phyloP scores from a whole-genome alignment of 53 echinoderm and acorn worm species.

The Apostichopus leukothele region DNA sequence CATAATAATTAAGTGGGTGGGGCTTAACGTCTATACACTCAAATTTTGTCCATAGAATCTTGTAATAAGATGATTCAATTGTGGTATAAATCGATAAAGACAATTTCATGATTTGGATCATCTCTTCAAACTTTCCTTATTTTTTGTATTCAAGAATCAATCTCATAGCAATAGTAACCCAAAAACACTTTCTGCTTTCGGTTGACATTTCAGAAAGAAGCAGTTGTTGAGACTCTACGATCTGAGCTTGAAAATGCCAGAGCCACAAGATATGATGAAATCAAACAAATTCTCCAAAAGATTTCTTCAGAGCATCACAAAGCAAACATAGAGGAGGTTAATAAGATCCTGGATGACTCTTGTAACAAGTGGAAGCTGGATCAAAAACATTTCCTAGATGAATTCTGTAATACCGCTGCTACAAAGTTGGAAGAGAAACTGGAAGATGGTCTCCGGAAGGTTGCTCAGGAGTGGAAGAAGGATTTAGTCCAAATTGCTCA shows the following conservation, averaged over 20 bases:
- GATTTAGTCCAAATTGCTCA: not conserved
- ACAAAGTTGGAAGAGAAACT: slow-evolving; percentile 13
- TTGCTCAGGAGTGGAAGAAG: not conserved
- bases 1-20: no score
- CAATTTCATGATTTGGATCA: no score
- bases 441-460: not conserved
- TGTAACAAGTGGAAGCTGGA: not conserved
- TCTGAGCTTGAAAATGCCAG: slow-evolving; percentile 62
- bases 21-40: no score
- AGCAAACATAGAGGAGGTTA: slow-evolving; percentile 58
- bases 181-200: not conserved
- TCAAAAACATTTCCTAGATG: not conserved
- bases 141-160: no score
- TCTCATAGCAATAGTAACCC: no score
- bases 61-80: no score
- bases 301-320: slow-evolving; percentile 73
- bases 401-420: not conserved
- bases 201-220: slow-evolving; percentile 74
- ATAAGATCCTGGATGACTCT: slow-evolving; percentile 15
- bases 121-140: no score
- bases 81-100: no score
- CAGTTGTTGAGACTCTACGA: slow-evolving; percentile 72
- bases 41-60: no score
- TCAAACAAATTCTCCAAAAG: slow-evolving; percentile 61
- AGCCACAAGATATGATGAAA: slow-evolving; percentile 63